Evolutionary conservation across 2,888 invertebrate species (phyloP), one percentile per base, ranked within the genome.

Genomic region (Brachypalpus laphriformis): DNA sequence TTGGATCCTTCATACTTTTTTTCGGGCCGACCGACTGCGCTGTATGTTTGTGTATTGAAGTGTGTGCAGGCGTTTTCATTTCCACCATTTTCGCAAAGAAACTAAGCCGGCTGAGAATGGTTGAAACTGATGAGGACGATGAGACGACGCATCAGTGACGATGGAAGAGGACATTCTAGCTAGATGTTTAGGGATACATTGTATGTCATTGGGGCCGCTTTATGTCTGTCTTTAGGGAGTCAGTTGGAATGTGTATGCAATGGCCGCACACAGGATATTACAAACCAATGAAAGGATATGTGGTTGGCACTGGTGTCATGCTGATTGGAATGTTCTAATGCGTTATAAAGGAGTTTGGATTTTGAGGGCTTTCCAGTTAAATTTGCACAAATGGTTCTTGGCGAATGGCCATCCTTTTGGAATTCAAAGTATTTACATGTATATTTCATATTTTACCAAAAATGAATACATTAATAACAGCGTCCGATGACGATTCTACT

Each of bases 1-100:
- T 40, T 68, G 80, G 74, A 66, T 66, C 68, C 57, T 83, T n/a
- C n/a, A n/a, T n/a, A n/a, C n/a, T n/a, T n/a, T n/a, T 81, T 80
- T 71, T 71, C 14, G 20, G 37, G 54, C 65, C 51, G 45, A 51
- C 42, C 66, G 22, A 42, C 59, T 49, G 49, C 45, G 49, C 45
- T 42, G 22, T 25, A 47, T 61, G 59, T 51, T 66, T 78, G 83
- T 74, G 37, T 61, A 59, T 65, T 51, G 68, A 75, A 77, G 81
- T 75, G 59, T 85, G 65, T 75, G 70, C 75, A 80, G 68, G 61
- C 72, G 14, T 59, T 74, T 65, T 71, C 63, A 65, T 70, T 85
- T 71, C 65, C 51, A 75, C 70, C 71, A 85, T 81, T 85, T 85
- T 81, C 54, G 51, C 40, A 49, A 81, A 75, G 57, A 61, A 74